These are phyloP conservation scores for Melinaea menophilus DNA, from an alignment of 2,888 invertebrate genomes.

Conservation along the genomic window DNA sequence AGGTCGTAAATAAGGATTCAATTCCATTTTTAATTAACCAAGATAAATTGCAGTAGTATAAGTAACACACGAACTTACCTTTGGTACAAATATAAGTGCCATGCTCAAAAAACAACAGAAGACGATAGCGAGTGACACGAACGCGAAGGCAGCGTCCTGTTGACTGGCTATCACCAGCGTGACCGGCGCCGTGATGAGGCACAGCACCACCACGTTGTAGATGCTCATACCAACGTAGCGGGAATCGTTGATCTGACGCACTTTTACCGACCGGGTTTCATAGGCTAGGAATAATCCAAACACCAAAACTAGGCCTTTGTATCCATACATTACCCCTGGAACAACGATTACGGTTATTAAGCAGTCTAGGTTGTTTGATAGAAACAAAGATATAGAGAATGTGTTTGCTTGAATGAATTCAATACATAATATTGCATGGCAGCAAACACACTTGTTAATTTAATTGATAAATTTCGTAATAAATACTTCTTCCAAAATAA, in stretches of 20 bases:
- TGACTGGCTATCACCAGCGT: conserved; percentile 98
- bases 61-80: conserved; percentile 77
- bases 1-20: too few relatives aligned
- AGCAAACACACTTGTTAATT: too few relatives aligned
- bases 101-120: conserved; percentile 99
- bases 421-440: too few relatives aligned
- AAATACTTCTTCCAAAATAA: too few relatives aligned
- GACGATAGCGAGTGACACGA: conserved; percentile 96
- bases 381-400: too few relatives aligned
- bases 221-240: conserved; percentile 99
- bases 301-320: conserved; percentile 96
- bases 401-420: too few relatives aligned
- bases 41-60: neutral
- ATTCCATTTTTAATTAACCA: too few relatives aligned
- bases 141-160: conserved; percentile 98
- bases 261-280: conserved; percentile 98
- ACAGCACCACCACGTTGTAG: conserved; percentile 98
- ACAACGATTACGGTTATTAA: conserved; percentile 23
- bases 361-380: neutral
- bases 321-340: conserved; percentile 95
- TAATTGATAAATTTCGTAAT: too few relatives aligned
- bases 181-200: conserved; percentile 98
- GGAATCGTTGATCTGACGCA: conserved; percentile 98
- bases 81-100: conserved; percentile 98
- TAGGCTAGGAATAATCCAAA: conserved; percentile 99